phyloP scores from a whole-genome alignment of 2,113 vertebrate species.

The Grammomys dolichurus region DNA sequence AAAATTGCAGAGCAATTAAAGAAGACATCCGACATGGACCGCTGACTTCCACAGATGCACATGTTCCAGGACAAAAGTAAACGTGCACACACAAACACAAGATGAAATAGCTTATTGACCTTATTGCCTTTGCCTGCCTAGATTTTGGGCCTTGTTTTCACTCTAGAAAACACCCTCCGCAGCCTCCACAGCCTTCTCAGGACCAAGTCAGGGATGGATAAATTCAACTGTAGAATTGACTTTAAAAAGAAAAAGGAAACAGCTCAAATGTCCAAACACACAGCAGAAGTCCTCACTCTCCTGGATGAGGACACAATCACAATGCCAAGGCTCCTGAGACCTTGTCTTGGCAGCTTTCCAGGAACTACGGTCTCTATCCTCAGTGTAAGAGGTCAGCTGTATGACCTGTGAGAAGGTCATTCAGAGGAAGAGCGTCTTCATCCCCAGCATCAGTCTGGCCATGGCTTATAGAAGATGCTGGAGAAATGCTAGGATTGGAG shows the following conservation, averaged over 20 bases:
- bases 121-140: neutral
- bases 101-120: neutral
- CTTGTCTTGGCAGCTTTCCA: slow-evolving; percentile 47
- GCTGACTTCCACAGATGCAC: neutral
- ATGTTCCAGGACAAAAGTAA: neutral
- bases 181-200: neutral
- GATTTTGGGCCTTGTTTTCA: neutral
- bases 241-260: neutral
- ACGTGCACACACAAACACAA: neutral
- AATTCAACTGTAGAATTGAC: neutral
- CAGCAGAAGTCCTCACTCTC: neutral
- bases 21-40: neutral
- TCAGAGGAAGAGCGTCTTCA: slow-evolving; percentile 59
- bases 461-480: neutral
- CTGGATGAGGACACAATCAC: neutral
- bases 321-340: slow-evolving; percentile 50
- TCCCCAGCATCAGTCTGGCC: neutral
- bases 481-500: neutral
- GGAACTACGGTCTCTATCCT: slow-evolving; percentile 64
- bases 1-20: neutral
- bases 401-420: slow-evolving; percentile 66
- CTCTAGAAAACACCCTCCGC: neutral
- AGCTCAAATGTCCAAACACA: slow-evolving; percentile 20
- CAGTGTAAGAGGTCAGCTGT: slow-evolving; percentile 44
- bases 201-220: neutral